A percentile compares a stretch with the other conserved stretches of the same genome.
Evolutionary conservation across 1,140 invertebrate species (phyloP).

Genomic region (Bacillus rossius): DNA sequence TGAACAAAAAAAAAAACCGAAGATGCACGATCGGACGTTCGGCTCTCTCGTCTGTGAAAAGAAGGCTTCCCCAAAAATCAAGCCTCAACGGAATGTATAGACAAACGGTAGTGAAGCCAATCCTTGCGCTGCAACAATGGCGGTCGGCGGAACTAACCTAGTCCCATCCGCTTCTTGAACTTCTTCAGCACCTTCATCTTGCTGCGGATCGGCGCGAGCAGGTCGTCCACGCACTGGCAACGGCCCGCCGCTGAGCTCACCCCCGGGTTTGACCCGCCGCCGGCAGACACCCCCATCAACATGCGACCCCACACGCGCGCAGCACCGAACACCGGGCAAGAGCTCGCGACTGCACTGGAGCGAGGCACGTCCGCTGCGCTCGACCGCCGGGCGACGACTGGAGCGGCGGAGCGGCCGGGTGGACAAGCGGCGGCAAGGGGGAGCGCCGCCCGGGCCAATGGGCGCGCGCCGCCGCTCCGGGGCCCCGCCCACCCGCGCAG

Average conservation of each 20-base stretch:
- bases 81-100: no score
- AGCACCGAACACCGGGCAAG: neutral
- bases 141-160: constrained; percentile 44
- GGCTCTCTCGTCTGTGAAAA: no score
- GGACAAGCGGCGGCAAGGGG: constrained; percentile 39
- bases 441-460: constrained; percentile 24
- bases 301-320: neutral
- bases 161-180: constrained; percentile 49
- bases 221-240: constrained; percentile 40
- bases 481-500: constrained; percentile 37
- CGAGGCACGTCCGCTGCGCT: no score
- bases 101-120: no score
- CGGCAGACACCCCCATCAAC: constrained; percentile 44
- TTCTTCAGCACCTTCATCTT: constrained; percentile 55
- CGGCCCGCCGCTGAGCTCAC: constrained; percentile 38
- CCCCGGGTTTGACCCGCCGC: no score
- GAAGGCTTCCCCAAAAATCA: no score
- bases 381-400: constrained; percentile 11
- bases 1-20: no score
- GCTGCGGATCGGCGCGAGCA: constrained; percentile 43
- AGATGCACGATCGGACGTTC: no score
- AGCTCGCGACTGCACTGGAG: neutral
- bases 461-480: constrained; percentile 37
- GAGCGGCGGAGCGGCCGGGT: constrained; percentile 27
- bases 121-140: no score